Evolutionary conservation across 30 jellyfish, hydroid and myxozoan genomes (phyloP).

Genomic region (Morbakka virulenta): DNA sequence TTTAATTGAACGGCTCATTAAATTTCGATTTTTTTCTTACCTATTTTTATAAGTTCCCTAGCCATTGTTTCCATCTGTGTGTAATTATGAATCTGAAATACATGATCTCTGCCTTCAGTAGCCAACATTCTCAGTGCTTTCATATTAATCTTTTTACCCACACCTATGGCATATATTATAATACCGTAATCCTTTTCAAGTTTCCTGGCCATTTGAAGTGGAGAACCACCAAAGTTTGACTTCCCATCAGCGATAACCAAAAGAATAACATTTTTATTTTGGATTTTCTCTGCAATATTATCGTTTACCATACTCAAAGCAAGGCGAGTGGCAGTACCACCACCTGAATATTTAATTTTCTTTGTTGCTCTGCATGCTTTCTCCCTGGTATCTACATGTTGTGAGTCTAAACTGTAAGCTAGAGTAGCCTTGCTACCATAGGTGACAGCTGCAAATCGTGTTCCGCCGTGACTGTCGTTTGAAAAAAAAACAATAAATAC

Average conservation of each 20-base stretch:
- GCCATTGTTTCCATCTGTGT: not conserved
- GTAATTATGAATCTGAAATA: too few species aligned
- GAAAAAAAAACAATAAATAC: not conserved
- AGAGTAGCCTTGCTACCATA: slow-evolving; percentile 56
- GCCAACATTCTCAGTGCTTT: slow-evolving; percentile 18
- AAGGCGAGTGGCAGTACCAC: slow-evolving; percentile 61
- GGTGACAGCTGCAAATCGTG: slow-evolving; percentile 71
- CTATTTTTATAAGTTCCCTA: slow-evolving; percentile 10
- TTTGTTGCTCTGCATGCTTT: slow-evolving; percentile 25
- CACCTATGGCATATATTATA: slow-evolving; percentile 56
- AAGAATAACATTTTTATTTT: slow-evolving; percentile 4
- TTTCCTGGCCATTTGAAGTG: slow-evolving; percentile 30
- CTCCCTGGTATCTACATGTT: slow-evolving; percentile 19
- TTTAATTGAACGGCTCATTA: too few species aligned
- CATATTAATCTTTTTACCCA: slow-evolving; percentile 50
- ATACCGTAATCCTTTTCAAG: slow-evolving; percentile 6
- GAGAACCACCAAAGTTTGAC: slow-evolving; percentile 68
- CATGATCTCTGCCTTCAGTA: slow-evolving; percentile 1
- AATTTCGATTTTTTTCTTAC: too few species aligned
- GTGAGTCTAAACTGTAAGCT: slow-evolving; percentile 54
- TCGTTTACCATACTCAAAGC: slow-evolving; percentile 22
- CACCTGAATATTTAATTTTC: slow-evolving; percentile 41
- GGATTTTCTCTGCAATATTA: slow-evolving; percentile 1
- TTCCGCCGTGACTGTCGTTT: slow-evolving; percentile 44
- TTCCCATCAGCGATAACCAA: slow-evolving; percentile 72